Conservation (phyloP, 1,140 invertebrate species). For the Neodiprion virginianus region DNA sequence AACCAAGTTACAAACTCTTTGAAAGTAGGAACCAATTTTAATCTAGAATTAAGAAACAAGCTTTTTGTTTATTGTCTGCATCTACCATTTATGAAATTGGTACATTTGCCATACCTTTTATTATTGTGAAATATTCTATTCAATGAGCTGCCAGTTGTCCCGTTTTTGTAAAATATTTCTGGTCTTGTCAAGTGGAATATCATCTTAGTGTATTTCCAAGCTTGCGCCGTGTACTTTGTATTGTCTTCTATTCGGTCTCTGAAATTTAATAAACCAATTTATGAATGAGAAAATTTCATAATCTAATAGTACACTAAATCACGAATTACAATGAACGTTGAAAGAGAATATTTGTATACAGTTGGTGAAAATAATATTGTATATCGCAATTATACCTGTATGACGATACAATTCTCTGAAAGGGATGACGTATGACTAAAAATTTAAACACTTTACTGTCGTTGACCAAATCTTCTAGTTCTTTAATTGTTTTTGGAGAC, state of each 20-base stretch:
- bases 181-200: conserved; percentile 56
- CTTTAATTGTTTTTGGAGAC: conserved; percentile 35
- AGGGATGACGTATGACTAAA: conserved; percentile 62
- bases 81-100: neutral
- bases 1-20: conserved; percentile 55
- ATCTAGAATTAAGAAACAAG: conserved; percentile 36
- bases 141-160: conserved; percentile 36
- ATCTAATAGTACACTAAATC: no score
- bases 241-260: conserved; percentile 62
- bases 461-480: conserved; percentile 36
- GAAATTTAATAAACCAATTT: conserved; percentile 11
- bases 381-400: conserved; percentile 47
- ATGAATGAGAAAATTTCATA: no score
- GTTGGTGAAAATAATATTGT: neutral
- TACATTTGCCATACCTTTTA: conserved; percentile 40
- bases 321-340: no score
- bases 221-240: conserved; percentile 51
- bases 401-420: conserved; percentile 62
- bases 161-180: conserved; percentile 47
- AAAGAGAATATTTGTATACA: no score
- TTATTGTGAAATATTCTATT: conserved; percentile 47
- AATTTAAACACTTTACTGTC: conserved; percentile 51
- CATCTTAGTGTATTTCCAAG: conserved; percentile 53
- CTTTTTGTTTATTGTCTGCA: neutral
- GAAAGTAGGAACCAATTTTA: conserved; percentile 57